A percentile compares a stretch with the other conserved stretches of the same genome.
phyloP scores from a whole-genome alignment of 2,888 invertebrate genomes.

The Keiferia lycopersicella region DNA sequence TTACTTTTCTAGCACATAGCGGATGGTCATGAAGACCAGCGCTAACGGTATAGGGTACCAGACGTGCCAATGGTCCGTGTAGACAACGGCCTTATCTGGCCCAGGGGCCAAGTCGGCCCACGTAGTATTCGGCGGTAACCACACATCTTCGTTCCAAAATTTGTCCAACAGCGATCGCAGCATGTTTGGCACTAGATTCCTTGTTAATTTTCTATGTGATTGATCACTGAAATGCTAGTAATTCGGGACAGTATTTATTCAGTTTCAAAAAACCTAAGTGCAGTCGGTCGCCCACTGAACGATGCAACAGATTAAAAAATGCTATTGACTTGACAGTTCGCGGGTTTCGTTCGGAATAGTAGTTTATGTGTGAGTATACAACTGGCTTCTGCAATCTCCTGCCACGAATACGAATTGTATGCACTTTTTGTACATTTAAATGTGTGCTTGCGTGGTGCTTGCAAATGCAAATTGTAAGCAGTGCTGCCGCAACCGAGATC shows the following conservation, averaged over 20 bases:
- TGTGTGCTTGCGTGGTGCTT: too few relatives aligned
- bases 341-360: background rate
- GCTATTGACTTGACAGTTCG: background rate
- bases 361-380: background rate
- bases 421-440: too few relatives aligned
- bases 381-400: too few relatives aligned
- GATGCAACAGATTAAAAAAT: conserved; percentile 1
- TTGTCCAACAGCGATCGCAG: conserved; percentile 68
- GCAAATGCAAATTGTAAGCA: too few relatives aligned
- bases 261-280: conserved; percentile 13
- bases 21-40: conserved; percentile 86
- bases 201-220: background rate
- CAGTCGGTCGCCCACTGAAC: conserved; percentile 14
- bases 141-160: conserved; percentile 93
- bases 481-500: too few relatives aligned
- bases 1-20: conserved; percentile 94
- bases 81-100: conserved; percentile 85
- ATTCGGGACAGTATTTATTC: conserved; percentile 21
- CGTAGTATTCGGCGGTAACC: conserved; percentile 95
- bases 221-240: conserved; percentile 10
- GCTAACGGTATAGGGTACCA: conserved; percentile 92
- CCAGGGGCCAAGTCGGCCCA: conserved; percentile 93
- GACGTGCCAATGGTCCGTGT: conserved; percentile 91
- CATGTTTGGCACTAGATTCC: conserved; percentile 51
- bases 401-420: too few relatives aligned